Evolutionary conservation across 2,797 vertebrate genomes (phyloP).

Genomic region (Myripristis jacobus): DNA sequence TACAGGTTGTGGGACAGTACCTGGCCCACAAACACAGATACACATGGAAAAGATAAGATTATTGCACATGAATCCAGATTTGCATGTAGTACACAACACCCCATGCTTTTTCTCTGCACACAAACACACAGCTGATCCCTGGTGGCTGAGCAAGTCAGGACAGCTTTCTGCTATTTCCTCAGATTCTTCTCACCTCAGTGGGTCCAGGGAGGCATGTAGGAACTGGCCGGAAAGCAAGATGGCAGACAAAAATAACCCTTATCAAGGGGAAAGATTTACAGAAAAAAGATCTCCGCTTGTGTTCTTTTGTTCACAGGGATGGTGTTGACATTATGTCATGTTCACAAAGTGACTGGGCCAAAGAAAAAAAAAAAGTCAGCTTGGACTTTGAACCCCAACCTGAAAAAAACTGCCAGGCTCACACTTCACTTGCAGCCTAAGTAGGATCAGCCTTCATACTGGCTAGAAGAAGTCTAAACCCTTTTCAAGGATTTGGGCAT

Average conservation of each 20-base stretch:
- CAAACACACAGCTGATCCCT: constrained; percentile 36
- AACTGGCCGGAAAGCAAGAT: constrained; percentile 56
- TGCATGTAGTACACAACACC: too few relatives aligned
- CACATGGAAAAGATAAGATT: background rate
- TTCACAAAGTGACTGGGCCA: background rate
- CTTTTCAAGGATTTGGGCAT: constrained; percentile 14
- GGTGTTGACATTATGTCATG: background rate
- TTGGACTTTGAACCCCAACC: constrained; percentile 61
- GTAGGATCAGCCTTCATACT: background rate
- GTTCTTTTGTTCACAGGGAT: background rate
- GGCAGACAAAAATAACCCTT: background rate
- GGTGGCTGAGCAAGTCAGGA: constrained; percentile 71
- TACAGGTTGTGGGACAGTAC: constrained; percentile 92
- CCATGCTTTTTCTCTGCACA: constrained; percentile 42
- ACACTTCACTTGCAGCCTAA: background rate
- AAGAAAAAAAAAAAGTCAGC: background rate
- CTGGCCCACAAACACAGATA: constrained; percentile 60
- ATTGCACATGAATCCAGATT: background rate
- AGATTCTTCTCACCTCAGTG: constrained; percentile 62
- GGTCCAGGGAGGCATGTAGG: constrained; percentile 64
- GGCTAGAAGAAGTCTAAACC: background rate
- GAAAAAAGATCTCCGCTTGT: background rate
- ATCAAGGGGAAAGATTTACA: background rate
- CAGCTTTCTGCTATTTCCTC: constrained; percentile 72
- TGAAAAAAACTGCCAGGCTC: background rate